Base-by-base conservation (phyloP, 2,888 invertebrate species). In the Pollenia amentaria region DNA sequence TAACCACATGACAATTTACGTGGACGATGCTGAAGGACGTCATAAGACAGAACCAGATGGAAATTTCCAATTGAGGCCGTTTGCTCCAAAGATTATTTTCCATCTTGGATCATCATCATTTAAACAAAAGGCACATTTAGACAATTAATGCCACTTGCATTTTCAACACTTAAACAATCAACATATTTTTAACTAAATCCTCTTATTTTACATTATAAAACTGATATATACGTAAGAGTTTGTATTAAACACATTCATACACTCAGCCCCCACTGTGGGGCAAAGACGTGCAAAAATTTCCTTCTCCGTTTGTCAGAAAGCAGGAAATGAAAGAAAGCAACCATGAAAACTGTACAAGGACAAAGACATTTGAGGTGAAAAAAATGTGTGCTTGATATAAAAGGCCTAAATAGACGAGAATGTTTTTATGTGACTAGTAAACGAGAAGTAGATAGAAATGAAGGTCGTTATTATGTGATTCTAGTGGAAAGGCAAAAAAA, bases 261-360 rank as follows among this genome's bases (percentile, higher is more conserved):
- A 55, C 6, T 18, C 21, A 55, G 3, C 55, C 29, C 29, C 29
- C 6, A 29, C 29, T 29, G 2, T 29, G 3, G 2, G 3, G 3
- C 29, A 29, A 29, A 29, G 29, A 29, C 29, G 29, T 6, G 29
- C 29, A 29, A 29, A 29, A 29, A 29, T 29, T 3, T 29, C 29
- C 29, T 29, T 29, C 29, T 6, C 29, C 29, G 29, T 42, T 64
- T 12, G 16, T n/a, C 46, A 65, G 62, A 65, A 55, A 60, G 60
- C n/a, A 76, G 42, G 62, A 64, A 75, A 62, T 42, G 62, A 51
- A 75, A 46, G 29, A 40, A n/a, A 46, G 18, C 40, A 76, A 44
- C 72, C 78, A 67, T 84, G 83, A 77, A 67, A 77, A 84, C 44
- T 73, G 48, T 67, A 73, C 83, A 84, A 84, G 83, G 83, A 73